Conservation (phyloP, 2,113 vertebrate genomes). For the Chloropsis cyanopogon region DNA sequence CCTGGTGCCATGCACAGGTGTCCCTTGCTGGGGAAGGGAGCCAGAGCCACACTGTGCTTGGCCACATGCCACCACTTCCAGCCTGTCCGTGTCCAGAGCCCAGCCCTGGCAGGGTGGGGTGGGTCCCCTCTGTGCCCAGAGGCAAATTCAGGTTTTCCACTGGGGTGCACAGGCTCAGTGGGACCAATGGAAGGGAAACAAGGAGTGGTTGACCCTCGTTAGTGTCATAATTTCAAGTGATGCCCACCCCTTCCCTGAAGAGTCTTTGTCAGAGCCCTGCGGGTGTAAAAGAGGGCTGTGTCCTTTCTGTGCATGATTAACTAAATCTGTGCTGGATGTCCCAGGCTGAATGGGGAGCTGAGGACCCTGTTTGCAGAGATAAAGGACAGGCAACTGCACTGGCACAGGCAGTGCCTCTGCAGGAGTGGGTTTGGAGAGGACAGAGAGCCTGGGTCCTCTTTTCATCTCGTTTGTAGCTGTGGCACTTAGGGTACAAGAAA, state of each 20-base stretch:
- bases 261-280: too few relatives aligned
- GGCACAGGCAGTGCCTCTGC: neutral
- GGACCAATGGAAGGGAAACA: neutral
- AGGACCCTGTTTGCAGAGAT: neutral
- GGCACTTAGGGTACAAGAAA: neutral
- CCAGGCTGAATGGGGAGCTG: neutral
- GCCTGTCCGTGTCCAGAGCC: neutral
- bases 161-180: neutral
- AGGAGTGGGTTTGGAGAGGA: neutral
- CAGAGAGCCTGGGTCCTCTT: neutral
- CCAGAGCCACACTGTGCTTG: neutral
- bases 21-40: neutral
- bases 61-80: neutral
- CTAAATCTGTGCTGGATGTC: neutral
- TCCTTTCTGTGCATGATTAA: constrained; percentile 27
- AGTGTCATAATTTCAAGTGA: neutral
- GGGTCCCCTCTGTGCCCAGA: neutral
- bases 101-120: rapidly evolving
- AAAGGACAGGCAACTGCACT: neutral
- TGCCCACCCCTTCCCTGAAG: neutral
- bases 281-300: too few relatives aligned
- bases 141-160: neutral
- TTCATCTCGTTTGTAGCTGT: neutral
- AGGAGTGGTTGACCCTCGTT: neutral
- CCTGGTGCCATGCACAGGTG: neutral